Base-by-base conservation (phyloP, 2,888 invertebrate species). In the Cylindroiulus punctatus region DNA sequence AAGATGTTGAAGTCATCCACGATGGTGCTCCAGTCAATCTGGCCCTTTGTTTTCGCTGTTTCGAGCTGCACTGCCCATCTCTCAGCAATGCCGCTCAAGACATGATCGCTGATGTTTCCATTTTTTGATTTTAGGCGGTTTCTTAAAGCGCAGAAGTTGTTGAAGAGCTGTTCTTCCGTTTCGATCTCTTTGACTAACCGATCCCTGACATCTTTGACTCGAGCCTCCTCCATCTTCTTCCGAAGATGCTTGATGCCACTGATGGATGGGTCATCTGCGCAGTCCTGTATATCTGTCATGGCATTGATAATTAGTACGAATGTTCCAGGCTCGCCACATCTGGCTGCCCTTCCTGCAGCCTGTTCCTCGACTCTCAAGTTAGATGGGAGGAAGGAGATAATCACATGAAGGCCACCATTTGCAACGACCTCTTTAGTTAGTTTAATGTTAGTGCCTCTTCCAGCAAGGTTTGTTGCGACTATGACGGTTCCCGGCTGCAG, bases 291-390 rank as follows among this genome's bases (percentile, higher is more conserved):
- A 52, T 89, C 85, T n/a, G 90, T 89, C 36, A 42, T 42, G 40
- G 83, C 83, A 10, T 83, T 83, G 26, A 65, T 65, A 10, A 65
- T 26, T 22, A 65, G 12, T 22, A 65, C 22, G 22, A 65, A 65
- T 65, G 84, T 84, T 8, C 91, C 91, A 22, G 88, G 88, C 82
- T 90, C 89, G 0, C 91, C 91, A 81, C 88, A 88, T 86, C 91
- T 88, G 0, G 90, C 90, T 10, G 91, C 89, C 88, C 91, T 87
- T 0, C 91, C 91, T 86, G 90, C 90, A 3, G 90, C 90, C 89
- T 91, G 91, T 65, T 90, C 88, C 88, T 91, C 90, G n/a, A 91
- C 88, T 85, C 91, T 88, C 4, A 87, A 85, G 88, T 91, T 91
- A 5, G 88, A 88, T 2, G 91, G 91, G n/a, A 91, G 88, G 88